Evolutionary conservation across 37 sponge, comb jelly and placozoan species (phyloP), one percentile per base, ranked within the genome.

Genomic region (Diacarnus erythraeanus): DNA sequence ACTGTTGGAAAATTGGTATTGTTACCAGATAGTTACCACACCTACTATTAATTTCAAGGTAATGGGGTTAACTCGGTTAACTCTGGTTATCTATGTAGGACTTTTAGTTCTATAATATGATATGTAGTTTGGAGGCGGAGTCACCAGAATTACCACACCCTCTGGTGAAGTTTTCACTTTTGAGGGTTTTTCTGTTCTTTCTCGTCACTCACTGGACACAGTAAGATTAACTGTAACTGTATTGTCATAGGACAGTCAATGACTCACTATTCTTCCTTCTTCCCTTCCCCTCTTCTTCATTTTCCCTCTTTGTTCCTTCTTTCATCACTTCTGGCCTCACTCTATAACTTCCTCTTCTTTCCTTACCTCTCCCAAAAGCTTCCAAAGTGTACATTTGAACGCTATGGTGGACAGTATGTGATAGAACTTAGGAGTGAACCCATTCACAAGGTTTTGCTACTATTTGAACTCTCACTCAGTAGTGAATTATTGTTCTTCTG

Each of bases 1-100:
- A 23, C 44, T 47, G 22, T 25, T 38, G 3, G 71, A 41, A 54
- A 17, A 23, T 3, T 74, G 57, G 57, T 36, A 74, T 31, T 41
- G 35, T 57, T 74, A 74, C 18, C 23, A 12, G 6, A 54, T 74
- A 8, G 33, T 10, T 74, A 57, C 56, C 17, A 3, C 25, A 31
- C 74, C 74, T 31, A 30, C 2, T 36, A 56, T 36, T n/a, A 74
- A 74, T 30, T 74, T 74, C 36, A 25, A 74, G 74, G 74, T 74
- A 36, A n/a, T n/a, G n/a, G 4, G 27, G 40, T 36, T 72, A 29
- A 23, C 15, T 72, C 25, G 21, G 21, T 34, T 26, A 5, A 22
- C 23, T 36, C 72, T 36, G 2, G 22, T 2, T 5, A 2, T 72
- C 9, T 2, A 23, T 42, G 12, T 12, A 72, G 47, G 4, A 35